These are phyloP conservation scores for Tipula unca DNA, from an alignment of 2,888 invertebrate species.

Conservation along the genomic window DNA sequence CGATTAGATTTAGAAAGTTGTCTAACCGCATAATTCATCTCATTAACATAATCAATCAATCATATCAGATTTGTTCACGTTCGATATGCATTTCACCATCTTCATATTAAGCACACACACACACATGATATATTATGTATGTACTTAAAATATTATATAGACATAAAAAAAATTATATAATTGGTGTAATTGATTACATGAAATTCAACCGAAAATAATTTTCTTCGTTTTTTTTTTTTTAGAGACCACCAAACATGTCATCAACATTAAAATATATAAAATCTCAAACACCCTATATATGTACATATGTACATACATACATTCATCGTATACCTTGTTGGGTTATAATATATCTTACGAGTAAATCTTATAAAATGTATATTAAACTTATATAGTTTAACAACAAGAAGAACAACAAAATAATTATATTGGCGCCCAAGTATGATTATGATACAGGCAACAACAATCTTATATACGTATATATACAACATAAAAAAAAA, in stretches of 20 bases:
- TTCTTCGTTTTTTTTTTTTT: background rate
- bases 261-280: background rate
- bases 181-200: constrained; percentile 14
- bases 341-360: background rate
- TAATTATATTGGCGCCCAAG: constrained; percentile 27
- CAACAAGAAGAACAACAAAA: constrained; percentile 26
- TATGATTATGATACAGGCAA: constrained; percentile 25
- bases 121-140: no score
- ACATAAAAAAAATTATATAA: background rate
- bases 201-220: background rate
- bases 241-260: constrained; percentile 1
- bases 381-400: no score
- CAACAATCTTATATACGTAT: background rate
- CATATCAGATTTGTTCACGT: background rate
- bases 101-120: no score
- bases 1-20: background rate
- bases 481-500: background rate
- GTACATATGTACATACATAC: no score
- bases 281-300: constrained; percentile 2
- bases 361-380: background rate
- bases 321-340: background rate
- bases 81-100: background rate
- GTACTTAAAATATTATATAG: background rate
- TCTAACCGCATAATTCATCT: background rate
- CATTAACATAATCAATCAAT: background rate